These are phyloP conservation scores for Incurvaria masculella DNA, from an alignment of 2,888 invertebrate genomes.

Conservation along the genomic window DNA sequence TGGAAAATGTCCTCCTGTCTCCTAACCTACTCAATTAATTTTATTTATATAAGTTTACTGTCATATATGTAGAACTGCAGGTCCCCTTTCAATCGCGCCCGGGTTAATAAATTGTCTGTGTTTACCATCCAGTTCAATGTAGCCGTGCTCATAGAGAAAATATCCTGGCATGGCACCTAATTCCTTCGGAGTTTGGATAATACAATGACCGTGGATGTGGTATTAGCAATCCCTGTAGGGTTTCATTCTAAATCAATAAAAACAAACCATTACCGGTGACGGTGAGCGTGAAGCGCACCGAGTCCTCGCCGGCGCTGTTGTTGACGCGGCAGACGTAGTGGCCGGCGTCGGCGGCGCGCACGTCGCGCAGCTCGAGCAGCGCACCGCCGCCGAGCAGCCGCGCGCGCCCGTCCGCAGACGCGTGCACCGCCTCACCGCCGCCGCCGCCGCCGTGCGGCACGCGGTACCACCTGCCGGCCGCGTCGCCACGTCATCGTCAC, in stretches of 20 bases:
- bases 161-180: no score
- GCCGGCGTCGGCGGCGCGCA: constrained; percentile 77
- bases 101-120: constrained; percentile 1
- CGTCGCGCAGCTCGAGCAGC: constrained; percentile 63
- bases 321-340: constrained; percentile 88
- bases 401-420: constrained; percentile 33
- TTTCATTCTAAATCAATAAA: constrained; percentile 13
- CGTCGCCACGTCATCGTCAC: no score
- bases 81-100: no score
- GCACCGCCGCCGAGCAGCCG: constrained; percentile 48
- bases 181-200: no score
- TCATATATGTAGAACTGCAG: no score
- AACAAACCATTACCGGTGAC: constrained; percentile 62
- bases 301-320: constrained; percentile 83
- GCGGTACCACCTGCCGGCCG: constrained; percentile 64
- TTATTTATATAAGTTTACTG: no score
- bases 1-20: no score
- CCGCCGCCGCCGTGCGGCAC: constrained; percentile 63
- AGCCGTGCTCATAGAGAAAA: constrained; percentile 1
- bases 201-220: constrained; percentile 6
- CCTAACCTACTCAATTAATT: no score
- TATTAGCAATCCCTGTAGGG: constrained; percentile 12
- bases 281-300: constrained; percentile 70
- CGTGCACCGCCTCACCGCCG: constrained; percentile 61
- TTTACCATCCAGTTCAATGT: no score